phyloP scores from a whole-genome alignment of 2,797 vertebrate genomes.

The Myoxocephalus aenaeus region DNA sequence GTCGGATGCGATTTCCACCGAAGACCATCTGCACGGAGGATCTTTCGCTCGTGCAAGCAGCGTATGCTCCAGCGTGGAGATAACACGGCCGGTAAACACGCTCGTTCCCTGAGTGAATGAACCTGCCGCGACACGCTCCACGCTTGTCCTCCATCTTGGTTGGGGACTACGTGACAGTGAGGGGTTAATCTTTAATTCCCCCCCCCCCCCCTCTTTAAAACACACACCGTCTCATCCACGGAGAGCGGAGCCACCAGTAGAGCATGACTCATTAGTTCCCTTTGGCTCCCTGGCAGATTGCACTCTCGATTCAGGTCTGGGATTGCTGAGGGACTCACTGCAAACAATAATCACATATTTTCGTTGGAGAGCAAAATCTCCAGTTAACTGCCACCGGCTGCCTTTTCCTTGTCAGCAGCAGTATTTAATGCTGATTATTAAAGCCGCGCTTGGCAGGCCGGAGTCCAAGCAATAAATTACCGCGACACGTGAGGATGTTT shows the following conservation, averaged over 20 bases:
- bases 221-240: conserved; percentile 32
- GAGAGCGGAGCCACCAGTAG: conserved; percentile 56
- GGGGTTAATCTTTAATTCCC: conserved; percentile 57
- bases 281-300: conserved; percentile 63
- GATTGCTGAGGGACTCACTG: conserved; percentile 69
- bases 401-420: conserved; percentile 74
- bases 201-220: conserved; percentile 16
- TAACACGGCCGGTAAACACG: conserved; percentile 52
- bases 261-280: conserved; percentile 72
- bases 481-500: conserved; percentile 59
- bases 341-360: conserved; percentile 84
- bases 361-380: conserved; percentile 73
- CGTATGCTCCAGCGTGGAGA: conserved; percentile 62
- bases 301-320: conserved; percentile 62
- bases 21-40: conserved; percentile 72
- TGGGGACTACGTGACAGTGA: conserved; percentile 35
- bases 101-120: conserved; percentile 57
- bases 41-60: conserved; percentile 54
- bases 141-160: conserved; percentile 58
- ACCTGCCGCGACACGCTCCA: conserved; percentile 55
- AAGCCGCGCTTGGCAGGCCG: conserved; percentile 71
- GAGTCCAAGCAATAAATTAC: conserved; percentile 64
- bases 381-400: conserved; percentile 68
- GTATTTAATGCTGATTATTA: conserved; percentile 81
- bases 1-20: conserved; percentile 60